phyloP scores from a whole-genome alignment of 2,113 vertebrate species.

The Ictidomys tridecemlineatus region DNA sequence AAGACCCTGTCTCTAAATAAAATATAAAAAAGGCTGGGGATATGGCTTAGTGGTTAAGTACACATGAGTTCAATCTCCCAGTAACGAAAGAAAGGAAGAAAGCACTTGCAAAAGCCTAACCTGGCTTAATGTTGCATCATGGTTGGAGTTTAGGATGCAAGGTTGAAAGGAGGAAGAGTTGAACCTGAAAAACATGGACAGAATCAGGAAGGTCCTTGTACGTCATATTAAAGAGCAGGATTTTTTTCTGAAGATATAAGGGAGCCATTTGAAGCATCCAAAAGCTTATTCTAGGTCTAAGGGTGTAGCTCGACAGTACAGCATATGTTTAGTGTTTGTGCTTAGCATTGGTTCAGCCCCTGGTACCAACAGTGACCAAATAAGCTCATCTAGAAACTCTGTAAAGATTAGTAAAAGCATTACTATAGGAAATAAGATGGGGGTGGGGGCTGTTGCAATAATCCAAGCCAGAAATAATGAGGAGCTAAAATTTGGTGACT shows the following conservation, averaged over 20 bases:
- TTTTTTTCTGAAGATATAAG: not conserved
- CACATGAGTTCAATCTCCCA: too few species aligned
- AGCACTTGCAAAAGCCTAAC: not conserved
- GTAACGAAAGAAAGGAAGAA: too few species aligned
- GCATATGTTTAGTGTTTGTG: not conserved
- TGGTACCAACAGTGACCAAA: too few species aligned
- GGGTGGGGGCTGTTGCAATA: not conserved
- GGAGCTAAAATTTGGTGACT: not conserved
- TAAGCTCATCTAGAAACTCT: too few species aligned
- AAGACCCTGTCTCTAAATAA: too few species aligned
- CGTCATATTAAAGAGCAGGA: not conserved
- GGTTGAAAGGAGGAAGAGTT: not conserved
- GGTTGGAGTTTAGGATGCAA: not conserved
- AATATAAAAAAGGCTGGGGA: too few species aligned
- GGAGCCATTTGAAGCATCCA: conserved; percentile 12
- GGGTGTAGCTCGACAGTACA: not conserved
- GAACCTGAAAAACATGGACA: not conserved
- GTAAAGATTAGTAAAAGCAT: not conserved
- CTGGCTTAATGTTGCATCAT: not conserved
- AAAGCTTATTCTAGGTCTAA: not conserved
- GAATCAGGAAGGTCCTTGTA: not conserved
- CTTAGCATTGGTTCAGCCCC: too few species aligned
- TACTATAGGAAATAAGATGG: not conserved
- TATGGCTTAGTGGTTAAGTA: too few species aligned
- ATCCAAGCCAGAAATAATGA: not conserved